phyloP scores from a whole-genome alignment of 2,113 vertebrate genomes.

The Eonycteris spelaea region DNA sequence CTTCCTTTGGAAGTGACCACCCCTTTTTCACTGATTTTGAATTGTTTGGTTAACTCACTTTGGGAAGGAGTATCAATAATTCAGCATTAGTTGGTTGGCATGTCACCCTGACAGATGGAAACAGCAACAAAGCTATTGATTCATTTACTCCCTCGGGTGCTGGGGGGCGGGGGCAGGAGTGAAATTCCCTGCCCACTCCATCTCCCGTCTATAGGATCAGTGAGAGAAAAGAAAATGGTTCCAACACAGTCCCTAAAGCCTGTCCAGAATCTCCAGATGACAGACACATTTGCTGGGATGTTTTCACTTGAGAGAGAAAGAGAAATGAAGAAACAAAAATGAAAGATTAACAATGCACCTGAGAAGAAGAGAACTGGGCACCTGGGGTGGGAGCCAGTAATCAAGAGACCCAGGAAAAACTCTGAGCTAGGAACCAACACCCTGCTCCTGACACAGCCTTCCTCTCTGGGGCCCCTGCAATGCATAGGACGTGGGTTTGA shows the following conservation, averaged over 20 bases:
- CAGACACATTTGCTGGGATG: not conserved
- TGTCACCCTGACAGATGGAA: constrained; percentile 62
- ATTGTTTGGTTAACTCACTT: constrained; percentile 61
- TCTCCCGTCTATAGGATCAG: not conserved
- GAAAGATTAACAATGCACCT: not conserved
- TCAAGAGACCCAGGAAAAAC: not conserved
- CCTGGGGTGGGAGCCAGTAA: not conserved
- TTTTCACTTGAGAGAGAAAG: not conserved
- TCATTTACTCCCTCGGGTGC: not conserved
- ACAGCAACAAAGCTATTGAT: not conserved
- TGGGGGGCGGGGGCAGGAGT: not conserved
- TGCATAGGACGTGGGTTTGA: not conserved
- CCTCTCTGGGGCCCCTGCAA: not conserved
- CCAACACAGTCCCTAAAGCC: not conserved
- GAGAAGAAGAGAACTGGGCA: not conserved
- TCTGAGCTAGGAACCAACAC: not conserved
- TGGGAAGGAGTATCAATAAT: constrained; percentile 67
- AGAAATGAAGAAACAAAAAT: not conserved
- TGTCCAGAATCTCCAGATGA: not conserved
- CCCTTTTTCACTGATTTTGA: constrained; percentile 30
- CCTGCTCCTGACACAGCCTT: not conserved
- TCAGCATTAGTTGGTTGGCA: constrained; percentile 44
- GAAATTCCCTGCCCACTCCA: not conserved
- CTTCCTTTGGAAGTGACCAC: constrained; percentile 39
- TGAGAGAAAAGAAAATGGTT: constrained; percentile 8